Conservation (phyloP, 2,888 invertebrate species). For the Lochmaea crataegi region DNA sequence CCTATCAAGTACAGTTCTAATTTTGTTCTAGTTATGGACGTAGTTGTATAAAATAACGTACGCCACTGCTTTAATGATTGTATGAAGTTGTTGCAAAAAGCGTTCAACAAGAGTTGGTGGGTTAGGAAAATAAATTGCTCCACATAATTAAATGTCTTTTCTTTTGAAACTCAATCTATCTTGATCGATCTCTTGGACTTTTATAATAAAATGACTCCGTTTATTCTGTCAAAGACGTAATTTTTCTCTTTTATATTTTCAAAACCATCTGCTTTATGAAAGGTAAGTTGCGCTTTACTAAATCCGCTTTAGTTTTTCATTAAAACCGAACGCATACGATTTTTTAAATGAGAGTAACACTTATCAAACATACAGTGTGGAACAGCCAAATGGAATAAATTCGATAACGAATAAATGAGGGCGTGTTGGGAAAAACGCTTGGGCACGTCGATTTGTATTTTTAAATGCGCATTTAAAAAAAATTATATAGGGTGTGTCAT, state of each 20-base stretch:
- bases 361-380: too few species aligned
- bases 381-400: too few species aligned
- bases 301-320: not conserved
- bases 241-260: slow-evolving; percentile 24
- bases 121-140: slow-evolving; percentile 42
- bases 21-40: too few species aligned
- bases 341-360: too few species aligned
- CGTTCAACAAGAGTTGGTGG: slow-evolving; percentile 2
- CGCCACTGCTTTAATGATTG: slow-evolving; percentile 16
- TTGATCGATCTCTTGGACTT: slow-evolving; percentile 39
- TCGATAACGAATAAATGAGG: too few species aligned
- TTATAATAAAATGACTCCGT: slow-evolving; percentile 38
- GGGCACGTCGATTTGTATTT: too few species aligned
- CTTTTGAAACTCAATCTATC: slow-evolving; percentile 42
- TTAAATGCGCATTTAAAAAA: too few species aligned
- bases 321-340: not conserved
- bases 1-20: too few species aligned
- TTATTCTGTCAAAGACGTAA: slow-evolving; percentile 31
- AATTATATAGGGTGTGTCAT: too few species aligned
- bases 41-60: not conserved
- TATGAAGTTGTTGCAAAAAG: slow-evolving; percentile 37
- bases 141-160: slow-evolving; percentile 43
- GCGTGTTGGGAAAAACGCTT: too few species aligned
- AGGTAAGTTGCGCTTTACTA: not conserved
- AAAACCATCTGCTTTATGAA: not conserved